Base-by-base conservation (phyloP, 2,113 vertebrate species). In the Canis aureus region DNA sequence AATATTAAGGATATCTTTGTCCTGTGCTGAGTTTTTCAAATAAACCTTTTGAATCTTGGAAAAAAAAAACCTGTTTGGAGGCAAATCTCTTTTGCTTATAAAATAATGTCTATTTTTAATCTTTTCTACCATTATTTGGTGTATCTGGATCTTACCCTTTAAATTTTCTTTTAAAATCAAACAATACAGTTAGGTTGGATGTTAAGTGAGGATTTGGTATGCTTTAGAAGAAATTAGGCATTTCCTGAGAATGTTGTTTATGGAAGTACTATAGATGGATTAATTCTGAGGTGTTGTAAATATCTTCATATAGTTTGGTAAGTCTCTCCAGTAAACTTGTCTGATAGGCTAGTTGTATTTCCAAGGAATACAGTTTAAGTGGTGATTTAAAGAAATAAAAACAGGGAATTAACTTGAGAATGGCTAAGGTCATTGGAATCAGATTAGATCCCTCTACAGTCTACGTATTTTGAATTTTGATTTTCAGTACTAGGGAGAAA, bases 1-100 rank as follows among this genome's bases (percentile, higher is more conserved):
- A 81, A 96, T 98, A 95, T 96, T 94, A 97, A 87, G 90, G 82
- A 91, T 98, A 90, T 96, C 51, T 97, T 95, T 98, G 92, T 98
- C 84, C 32, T 71, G 93, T 97, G 89, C 71, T 97, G 64, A 97
- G 55, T 95, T 98, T 93, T 85, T 20, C 90, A 98, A 97, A 98
- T 98, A 98, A 98, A 98, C 97, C 92, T 89, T 98, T 95, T 96
- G 91, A 97, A 82, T 92, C 88, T 94, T 94, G 79, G 22, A 82
- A 73, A 80, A 96, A 90, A 91, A 71, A 22, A 67, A 95, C 32
- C 38, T 89, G 97, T 97, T 97, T 98, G 97, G 96, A 98, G 93
- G 73, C 83, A 97, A 94, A 97, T 98, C 97, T 98, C 90, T 97
- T 95, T 93, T 97, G 90, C 81, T 97, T 89, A 83, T 93, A 91